Conservation (phyloP, 2,797 vertebrate genomes). For the Catamblyrhynchus diadema region DNA sequence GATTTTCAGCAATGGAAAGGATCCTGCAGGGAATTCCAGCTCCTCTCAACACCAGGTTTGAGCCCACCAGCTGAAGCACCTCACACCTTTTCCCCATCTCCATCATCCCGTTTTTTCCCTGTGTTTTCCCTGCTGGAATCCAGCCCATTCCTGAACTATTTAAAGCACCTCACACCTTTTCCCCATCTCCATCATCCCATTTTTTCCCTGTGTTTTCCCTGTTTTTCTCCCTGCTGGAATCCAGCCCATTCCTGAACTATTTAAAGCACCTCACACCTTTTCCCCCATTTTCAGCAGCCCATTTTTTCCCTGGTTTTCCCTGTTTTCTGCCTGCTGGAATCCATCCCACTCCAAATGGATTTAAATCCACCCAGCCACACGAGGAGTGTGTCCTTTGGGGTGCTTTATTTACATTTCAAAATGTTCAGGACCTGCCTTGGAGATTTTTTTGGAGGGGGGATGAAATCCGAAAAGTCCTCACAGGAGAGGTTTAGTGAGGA, state of each 20-base stretch:
- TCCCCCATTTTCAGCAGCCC: not conserved
- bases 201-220: too few relatives aligned
- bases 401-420: not conserved
- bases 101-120: too few relatives aligned
- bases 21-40: not conserved
- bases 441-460: too few relatives aligned
- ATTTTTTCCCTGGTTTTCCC: too few relatives aligned
- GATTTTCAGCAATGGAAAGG: not conserved
- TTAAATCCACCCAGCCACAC: not conserved
- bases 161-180: not conserved
- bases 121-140: too few relatives aligned
- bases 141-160: too few relatives aligned
- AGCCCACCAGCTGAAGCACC: not conserved
- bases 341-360: not conserved
- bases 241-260: not conserved
- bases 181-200: not conserved
- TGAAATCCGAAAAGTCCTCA: not conserved
- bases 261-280: not conserved
- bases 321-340: not conserved
- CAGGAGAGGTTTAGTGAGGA: not conserved
- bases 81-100: too few relatives aligned
- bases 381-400: not conserved
- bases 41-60: not conserved
- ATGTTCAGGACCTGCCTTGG: not conserved
- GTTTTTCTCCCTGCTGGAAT: not conserved